phyloP scores from a whole-genome alignment of 2,888 invertebrate genomes.

The Leptura quadrifasciata region DNA sequence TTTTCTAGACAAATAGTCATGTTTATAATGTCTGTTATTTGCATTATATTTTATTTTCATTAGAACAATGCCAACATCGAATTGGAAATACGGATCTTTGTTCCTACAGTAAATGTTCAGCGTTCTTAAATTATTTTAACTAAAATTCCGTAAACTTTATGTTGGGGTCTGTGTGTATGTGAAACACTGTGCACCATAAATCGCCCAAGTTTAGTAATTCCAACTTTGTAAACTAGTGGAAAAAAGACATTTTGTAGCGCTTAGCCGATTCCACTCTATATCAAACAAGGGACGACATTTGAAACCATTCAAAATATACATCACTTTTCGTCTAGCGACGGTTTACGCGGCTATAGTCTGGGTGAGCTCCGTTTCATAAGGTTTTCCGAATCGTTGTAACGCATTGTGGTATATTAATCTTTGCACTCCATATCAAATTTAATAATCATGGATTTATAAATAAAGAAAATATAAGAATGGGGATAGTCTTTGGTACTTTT shows the following conservation, averaged over 20 bases:
- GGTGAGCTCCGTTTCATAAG: neutral
- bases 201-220: conserved; percentile 35
- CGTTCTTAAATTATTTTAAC: conserved; percentile 17
- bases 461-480: no score
- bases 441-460: no score
- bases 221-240: conserved; percentile 23
- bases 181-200: conserved; percentile 30
- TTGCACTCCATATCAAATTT: no score
- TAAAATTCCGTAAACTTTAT: conserved; percentile 27
- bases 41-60: no score
- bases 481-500: no score
- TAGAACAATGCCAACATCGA: no score
- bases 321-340: neutral
- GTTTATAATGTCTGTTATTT: no score
- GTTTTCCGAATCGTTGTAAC: neutral
- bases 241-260: conserved; percentile 31
- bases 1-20: no score
- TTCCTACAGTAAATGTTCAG: no score
- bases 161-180: conserved; percentile 13
- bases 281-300: conserved; percentile 4
- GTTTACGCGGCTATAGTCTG: neutral
- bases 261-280: conserved; percentile 18
- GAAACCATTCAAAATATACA: conserved; percentile 7
- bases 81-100: no score
- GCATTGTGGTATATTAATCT: neutral